Base-by-base conservation (phyloP, 2,113 vertebrate genomes). In the Sylvicapra grimmia region DNA sequence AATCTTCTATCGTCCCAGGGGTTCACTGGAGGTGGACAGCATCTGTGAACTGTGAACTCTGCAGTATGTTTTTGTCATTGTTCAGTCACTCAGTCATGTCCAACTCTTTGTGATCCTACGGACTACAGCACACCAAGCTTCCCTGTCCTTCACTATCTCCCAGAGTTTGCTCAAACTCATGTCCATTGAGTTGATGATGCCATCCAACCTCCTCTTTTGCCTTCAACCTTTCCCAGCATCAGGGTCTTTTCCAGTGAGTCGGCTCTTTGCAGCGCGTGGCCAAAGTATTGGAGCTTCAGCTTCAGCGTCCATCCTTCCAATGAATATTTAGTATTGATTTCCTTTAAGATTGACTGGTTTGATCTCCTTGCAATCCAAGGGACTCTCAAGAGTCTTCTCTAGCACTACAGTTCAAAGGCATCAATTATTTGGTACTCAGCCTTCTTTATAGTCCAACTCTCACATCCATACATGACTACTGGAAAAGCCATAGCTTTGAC, bases 11-110 rank as follows among this genome's bases (percentile, higher is more conserved):
- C 58, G 12, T 58, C 9, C n/a, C 4, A 3, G 36, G 4, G 5
- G 6, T 14, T 93, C 44, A 77, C 0, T n/a, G 33, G 44, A 27
- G 1, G 44, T 82, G 5, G 65, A 56, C 6, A 65, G 2, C 2
- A 58, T 1, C 29, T 1, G 6, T 1, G 27, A n/a, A 8, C 58
- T 2, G 6, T 1, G 27, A n/a, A 8, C 58, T 1, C n/a, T 3
- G 51, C 2, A 47, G 19, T 59, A 44, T 75, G 36, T 44, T 77
- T 75, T 44, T 77, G 18, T 65, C 6, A 7, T 68, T 21, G 36
- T 44, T 77, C 23, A 44, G 23, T 44, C 23, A 77, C 23, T 77
- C 36, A 25, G 72, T 77, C 72, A 8, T 2, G 72, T 44, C 72
- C 72, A 44, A 1, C 23, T 77, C 21, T 75, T 44, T 77, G 12